These are phyloP conservation scores for Heliconius charithonia DNA, from an alignment of 2,888 invertebrate species.

Conservation along the genomic window DNA sequence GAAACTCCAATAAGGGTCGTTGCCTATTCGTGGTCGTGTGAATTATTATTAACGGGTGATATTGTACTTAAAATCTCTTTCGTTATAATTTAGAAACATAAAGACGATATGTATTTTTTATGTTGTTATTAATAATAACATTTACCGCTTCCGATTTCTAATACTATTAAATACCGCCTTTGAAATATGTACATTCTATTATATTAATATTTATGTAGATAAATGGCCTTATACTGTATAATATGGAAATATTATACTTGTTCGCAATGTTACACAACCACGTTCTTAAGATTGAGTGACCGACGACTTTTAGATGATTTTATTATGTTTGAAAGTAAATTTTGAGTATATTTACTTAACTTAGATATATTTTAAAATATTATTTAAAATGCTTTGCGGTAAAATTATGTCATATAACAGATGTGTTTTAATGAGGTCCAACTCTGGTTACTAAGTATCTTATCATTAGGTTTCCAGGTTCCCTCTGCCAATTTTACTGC, in stretches of 20 bases:
- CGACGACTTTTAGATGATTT: background rate
- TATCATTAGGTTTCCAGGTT: background rate
- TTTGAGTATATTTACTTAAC: too few species aligned
- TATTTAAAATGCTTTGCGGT: background rate
- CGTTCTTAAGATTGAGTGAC: background rate
- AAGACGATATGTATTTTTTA: too few species aligned
- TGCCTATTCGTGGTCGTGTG: too few species aligned
- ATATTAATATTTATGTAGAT: background rate
- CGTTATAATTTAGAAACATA: too few species aligned
- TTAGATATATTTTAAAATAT: background rate
- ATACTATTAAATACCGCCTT: too few species aligned
- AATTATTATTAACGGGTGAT: too few species aligned
- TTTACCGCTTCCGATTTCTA: too few species aligned
- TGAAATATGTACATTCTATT: background rate
- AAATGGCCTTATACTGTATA: background rate
- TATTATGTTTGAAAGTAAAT: background rate
- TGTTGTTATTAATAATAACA: too few species aligned
- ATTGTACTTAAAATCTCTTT: too few species aligned
- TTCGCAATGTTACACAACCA: constrained; percentile 5
- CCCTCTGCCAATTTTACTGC: background rate
- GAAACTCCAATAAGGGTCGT: too few species aligned
- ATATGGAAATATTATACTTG: background rate
- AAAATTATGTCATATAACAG: background rate
- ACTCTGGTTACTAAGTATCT: background rate
- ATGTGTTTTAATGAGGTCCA: background rate